Base-by-base conservation (phyloP, 2,888 invertebrate species). In the Lumbricus terrestris region DNA sequence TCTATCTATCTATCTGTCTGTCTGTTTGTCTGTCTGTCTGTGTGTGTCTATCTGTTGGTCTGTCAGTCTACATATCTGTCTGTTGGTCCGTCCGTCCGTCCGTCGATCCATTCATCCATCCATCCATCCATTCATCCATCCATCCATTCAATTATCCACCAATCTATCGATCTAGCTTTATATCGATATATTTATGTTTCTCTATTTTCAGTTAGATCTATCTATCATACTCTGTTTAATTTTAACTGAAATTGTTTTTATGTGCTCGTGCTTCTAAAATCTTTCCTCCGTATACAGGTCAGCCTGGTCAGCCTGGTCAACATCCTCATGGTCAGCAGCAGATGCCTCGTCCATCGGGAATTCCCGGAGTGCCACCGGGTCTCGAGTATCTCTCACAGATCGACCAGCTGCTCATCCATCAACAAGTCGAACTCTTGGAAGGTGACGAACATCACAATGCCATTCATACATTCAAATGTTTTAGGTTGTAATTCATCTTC, bases 391-490 rank as follows among this genome's bases (percentile, higher is more conserved):
- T 95, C 37, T 93, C 93, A 0, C 92, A 92, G 91, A 92, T 95
- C 23, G 95, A 95, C 92, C 95, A 95, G 92, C 92, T 95, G n/a
- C 92, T 95, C 38, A 93, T 95, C 38, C 94, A 95, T 91, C 95
- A 95, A 92, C 94, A 95, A 92, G 93, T 95, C 35, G 95, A 95
- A 91, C 93, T 94, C 0, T 89, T 95, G 11, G 95, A 95, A 93
- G 94, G 94, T 94, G 91, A 91, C n/a, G 47, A 29, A 69, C 69
- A 47, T 47, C 47, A 29, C 54, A 69, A 69, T n/a, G 54, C 54
- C 23, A 29, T 29, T 15, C n/a, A 38, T 47, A 47, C 23, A 23
- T 47, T 23, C 8, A 23, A 23, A 23, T 1, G n/a, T n/a, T n/a
- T n/a, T n/a, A n/a, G n/a, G 47, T 47, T 3, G 23, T 5, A 47